phyloP scores from a whole-genome alignment of 2,888 invertebrate genomes.

The Lithophane socia region DNA sequence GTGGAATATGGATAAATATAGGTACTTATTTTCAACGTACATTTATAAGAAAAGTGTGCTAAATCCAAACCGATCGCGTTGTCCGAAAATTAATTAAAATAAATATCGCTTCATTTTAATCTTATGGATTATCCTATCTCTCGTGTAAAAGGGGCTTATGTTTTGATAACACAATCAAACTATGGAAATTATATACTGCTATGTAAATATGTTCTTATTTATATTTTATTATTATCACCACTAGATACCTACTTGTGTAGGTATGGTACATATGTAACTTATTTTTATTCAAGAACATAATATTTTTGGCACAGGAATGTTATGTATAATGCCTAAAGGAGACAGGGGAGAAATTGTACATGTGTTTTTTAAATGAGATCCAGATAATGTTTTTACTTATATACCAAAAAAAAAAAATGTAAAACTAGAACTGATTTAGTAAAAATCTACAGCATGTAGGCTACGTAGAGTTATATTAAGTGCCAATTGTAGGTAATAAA shows the following conservation, averaged over 20 bases:
- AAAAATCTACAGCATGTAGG: slow-evolving; percentile 17
- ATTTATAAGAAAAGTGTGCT: no score
- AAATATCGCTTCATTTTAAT: slow-evolving; percentile 14
- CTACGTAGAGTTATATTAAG: slow-evolving; percentile 37
- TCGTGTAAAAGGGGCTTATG: slow-evolving; percentile 1
- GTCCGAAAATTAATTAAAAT: not conserved
- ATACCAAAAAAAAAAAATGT: not conserved
- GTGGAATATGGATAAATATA: no score
- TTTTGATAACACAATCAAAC: slow-evolving; percentile 22
- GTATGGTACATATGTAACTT: not conserved
- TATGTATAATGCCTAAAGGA: not conserved
- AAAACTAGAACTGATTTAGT: slow-evolving; percentile 32
- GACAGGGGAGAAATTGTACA: not conserved
- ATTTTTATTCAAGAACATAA: not conserved
- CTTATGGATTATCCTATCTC: slow-evolving; percentile 18
- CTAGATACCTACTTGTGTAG: not conserved
- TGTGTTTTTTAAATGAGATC: not conserved
- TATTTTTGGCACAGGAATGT: not conserved
- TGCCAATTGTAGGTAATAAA: slow-evolving; percentile 57
- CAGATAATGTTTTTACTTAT: not conserved
- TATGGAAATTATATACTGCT: not conserved
- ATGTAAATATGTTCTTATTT: not conserved
- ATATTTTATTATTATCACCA: not conserved
- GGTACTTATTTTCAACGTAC: no score
- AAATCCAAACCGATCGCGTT: no score